Base-by-base conservation (phyloP, 2,888 invertebrate genomes). In the Hesperia comma region DNA sequence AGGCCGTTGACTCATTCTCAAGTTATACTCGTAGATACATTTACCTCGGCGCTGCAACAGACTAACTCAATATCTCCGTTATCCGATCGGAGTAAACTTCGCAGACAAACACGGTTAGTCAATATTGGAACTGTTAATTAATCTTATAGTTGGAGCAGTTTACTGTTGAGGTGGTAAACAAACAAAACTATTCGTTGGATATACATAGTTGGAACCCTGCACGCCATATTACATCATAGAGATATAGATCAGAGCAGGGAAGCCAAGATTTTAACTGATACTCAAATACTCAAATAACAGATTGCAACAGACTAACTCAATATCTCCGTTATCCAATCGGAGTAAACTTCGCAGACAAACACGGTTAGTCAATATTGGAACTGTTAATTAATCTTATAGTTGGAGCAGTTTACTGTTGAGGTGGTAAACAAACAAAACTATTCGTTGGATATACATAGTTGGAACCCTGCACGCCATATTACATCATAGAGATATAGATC, bases 101-200 rank as follows among this genome's bases (percentile, higher is more conserved):
- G 51, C 12, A 51, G 51, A 51, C 51, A 51, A 51, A 51, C 51
- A 51, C 21, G 21, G 21, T 51, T 51, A 51, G 21, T 51, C 51
- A 51, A 51, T 51, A 51, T 51, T 51, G 51, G 14, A 14, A 26
- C n/a, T 51, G 51, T 51, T 51, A 51, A 51, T 51, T 51, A 51
- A 26, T 26, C 1, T 51, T 26, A 26, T 51, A 51, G 21, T 51
- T 49, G 19, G 19, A 10, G 49, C 49, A 19, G 19, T 49, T 49
- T 49, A 49, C 49, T 49, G 17, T 10, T 19, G 10, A 49, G 43
- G 15, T 7, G 10, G 10, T 8, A 37, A 3, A 1, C 12, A 37
- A 37, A 37, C 37, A 37, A 37, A 37, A 12, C 12, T 37, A 8
- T 37, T 37, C 37, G 10, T 12, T 37, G 10, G 3, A 37, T 37